Percentiles rank a stretch among this genome's conserved stretches.
These are phyloP conservation scores for Cryptoblepharus egeriae DNA, from an alignment of 2,797 vertebrate genomes.

Conservation along the genomic window DNA sequence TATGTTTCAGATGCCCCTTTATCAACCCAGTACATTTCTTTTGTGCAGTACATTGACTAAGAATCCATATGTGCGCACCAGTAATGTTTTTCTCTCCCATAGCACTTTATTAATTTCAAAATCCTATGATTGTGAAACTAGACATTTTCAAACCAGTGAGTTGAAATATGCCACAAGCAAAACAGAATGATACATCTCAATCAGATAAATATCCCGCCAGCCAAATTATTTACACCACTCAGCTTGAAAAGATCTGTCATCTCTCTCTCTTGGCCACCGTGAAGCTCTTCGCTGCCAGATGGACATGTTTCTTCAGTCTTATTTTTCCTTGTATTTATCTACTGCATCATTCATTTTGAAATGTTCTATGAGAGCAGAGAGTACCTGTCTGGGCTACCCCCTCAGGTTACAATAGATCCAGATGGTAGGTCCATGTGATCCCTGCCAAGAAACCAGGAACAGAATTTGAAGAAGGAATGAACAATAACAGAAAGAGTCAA, in stretches of 20 bases:
- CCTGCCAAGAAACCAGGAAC: no score
- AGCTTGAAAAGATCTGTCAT: constrained; percentile 11
- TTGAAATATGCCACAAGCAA: constrained; percentile 11
- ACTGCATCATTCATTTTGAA: neutral
- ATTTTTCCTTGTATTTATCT: neutral
- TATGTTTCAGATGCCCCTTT: no score
- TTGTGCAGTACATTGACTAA: neutral
- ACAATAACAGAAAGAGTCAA: no score
- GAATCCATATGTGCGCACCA: no score
- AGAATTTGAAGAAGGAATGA: no score
- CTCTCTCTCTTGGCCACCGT: neutral
- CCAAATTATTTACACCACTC: constrained; percentile 1
- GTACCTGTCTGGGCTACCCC: neutral
- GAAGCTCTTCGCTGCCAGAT: neutral
- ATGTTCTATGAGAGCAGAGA: neutral
- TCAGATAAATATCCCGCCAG: neutral
- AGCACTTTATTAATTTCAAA: neutral
- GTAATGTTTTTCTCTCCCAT: neutral
- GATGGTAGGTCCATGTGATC: no score
- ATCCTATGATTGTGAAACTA: neutral
- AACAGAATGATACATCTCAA: constrained; percentile 7
- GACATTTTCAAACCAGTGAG: neutral
- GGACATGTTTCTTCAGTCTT: neutral
- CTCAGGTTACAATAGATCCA: no score
- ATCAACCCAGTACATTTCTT: neutral